Percentiles rank a stretch among this genome's conserved stretches.
phyloP scores from a whole-genome alignment of 2,888 invertebrate genomes.

The Drosophila yooni region DNA sequence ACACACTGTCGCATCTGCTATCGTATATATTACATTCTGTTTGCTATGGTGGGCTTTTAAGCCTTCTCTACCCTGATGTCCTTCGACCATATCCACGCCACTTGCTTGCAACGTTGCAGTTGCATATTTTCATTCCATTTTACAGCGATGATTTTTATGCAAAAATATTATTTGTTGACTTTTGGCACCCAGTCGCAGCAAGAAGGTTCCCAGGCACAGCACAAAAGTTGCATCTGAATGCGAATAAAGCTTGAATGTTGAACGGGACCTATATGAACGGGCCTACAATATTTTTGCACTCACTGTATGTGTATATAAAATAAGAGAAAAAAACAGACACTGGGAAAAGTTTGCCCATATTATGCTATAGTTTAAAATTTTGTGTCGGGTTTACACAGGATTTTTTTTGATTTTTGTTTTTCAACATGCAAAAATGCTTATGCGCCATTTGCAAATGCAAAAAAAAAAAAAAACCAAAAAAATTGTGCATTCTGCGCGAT shows the following conservation, averaged over 20 bases:
- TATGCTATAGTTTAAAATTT: constrained; percentile 62
- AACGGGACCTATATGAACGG: constrained; percentile 31
- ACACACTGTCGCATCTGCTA: constrained; percentile 10
- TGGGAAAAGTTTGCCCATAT: constrained; percentile 59
- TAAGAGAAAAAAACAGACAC: not conserved
- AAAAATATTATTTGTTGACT: constrained; percentile 80
- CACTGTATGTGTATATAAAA: constrained; percentile 5
- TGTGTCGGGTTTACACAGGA: constrained; percentile 21
- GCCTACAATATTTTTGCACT: constrained; percentile 44
- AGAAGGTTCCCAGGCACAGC: constrained; percentile 2
- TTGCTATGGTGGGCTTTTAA: constrained; percentile 49
- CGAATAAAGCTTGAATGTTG: constrained; percentile 1
- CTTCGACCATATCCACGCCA: constrained; percentile 10
- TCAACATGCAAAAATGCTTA: constrained; percentile 69
- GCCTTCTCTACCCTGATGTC: constrained; percentile 25
- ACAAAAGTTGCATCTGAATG: constrained; percentile 43
- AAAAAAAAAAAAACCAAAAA: constrained; percentile 44
- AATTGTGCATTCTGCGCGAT: constrained; percentile 70
- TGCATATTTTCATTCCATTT: constrained; percentile 74
- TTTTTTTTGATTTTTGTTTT: constrained; percentile 18
- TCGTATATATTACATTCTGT: constrained; percentile 25
- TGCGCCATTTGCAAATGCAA: constrained; percentile 74
- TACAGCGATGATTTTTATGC: constrained; percentile 67
- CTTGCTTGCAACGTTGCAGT: constrained; percentile 17
- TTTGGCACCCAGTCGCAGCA: constrained; percentile 60